Conservation (phyloP, 2,888 invertebrate genomes). For the Teleogryllus oceanicus region DNA sequence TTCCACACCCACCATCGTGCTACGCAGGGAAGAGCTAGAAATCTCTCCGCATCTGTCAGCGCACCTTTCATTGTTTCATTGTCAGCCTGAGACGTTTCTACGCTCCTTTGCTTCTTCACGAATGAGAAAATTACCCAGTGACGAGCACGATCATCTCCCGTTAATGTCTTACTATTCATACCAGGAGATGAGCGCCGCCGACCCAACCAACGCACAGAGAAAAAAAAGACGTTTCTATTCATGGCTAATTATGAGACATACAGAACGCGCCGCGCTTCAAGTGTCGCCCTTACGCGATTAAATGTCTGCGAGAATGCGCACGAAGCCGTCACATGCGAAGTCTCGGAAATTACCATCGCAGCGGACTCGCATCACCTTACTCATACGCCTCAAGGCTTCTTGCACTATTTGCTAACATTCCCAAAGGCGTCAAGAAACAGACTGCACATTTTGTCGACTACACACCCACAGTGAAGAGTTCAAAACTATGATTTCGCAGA, state of each 20-base stretch:
- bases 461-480: no score
- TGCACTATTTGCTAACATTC: background rate
- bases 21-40: no score
- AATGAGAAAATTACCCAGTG: background rate
- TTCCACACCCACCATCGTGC: no score
- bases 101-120: background rate
- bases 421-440: background rate
- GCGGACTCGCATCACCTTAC: no score
- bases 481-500: no score
- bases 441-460: no score
- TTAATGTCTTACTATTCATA: background rate
- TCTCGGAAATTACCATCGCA: no score
- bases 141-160: background rate
- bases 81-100: background rate
- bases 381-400: no score
- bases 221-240: background rate
- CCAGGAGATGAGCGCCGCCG: background rate
- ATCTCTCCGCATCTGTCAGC: background rate
- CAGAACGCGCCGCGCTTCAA: background rate
- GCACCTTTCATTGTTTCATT: conserved; percentile 18
- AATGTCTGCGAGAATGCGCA: no score
- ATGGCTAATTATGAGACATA: background rate
- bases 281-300: no score
- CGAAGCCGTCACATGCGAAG: no score
- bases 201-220: background rate